These are phyloP conservation scores for Apocheima hispidaria DNA, from an alignment of 2,888 invertebrate species.

Conservation along the genomic window DNA sequence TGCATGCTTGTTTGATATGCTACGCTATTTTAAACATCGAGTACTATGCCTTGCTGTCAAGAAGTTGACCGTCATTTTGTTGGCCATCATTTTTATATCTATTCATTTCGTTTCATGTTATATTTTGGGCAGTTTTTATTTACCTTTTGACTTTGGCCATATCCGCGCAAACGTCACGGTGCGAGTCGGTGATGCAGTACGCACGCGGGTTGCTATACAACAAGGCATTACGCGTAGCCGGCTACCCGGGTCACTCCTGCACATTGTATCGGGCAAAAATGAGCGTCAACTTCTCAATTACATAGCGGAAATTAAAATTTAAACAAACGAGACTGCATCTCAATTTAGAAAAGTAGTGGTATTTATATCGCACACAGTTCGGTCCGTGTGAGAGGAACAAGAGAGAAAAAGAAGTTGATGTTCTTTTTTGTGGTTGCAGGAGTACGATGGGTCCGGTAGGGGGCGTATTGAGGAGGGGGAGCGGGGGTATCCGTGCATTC, in stretches of 20 bases:
- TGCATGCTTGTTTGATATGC: constrained; percentile 84
- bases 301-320: constrained; percentile 77
- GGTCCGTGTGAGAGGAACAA: constrained; percentile 75
- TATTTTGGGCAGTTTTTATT: constrained; percentile 81
- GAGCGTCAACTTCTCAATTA: constrained; percentile 94
- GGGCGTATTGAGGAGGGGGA: constrained; percentile 81
- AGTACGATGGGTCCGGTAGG: constrained; percentile 91
- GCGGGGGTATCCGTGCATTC: constrained; percentile 92
- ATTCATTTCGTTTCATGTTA: constrained; percentile 84
- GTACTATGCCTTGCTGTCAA: constrained; percentile 90
- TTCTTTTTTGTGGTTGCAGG: constrained; percentile 95
- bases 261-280: constrained; percentile 90
- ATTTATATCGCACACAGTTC: constrained; percentile 82
- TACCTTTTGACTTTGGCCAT: constrained; percentile 80
- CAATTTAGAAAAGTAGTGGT: constrained; percentile 84
- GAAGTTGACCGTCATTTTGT: constrained; percentile 98
- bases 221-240: constrained; percentile 81
- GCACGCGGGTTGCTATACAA: constrained; percentile 79
- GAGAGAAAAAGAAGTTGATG: constrained; percentile 95
- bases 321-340: constrained; percentile 78
- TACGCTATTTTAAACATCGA: constrained; percentile 81
- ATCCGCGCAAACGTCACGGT: constrained; percentile 71
- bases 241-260: constrained; percentile 84
- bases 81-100: constrained; percentile 92
- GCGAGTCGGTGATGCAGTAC: constrained; percentile 73